Evolutionary conservation across 2,888 invertebrate genomes (phyloP), one percentile per base, ranked within the genome.

Genomic region (Anagyrus pseudococci): DNA sequence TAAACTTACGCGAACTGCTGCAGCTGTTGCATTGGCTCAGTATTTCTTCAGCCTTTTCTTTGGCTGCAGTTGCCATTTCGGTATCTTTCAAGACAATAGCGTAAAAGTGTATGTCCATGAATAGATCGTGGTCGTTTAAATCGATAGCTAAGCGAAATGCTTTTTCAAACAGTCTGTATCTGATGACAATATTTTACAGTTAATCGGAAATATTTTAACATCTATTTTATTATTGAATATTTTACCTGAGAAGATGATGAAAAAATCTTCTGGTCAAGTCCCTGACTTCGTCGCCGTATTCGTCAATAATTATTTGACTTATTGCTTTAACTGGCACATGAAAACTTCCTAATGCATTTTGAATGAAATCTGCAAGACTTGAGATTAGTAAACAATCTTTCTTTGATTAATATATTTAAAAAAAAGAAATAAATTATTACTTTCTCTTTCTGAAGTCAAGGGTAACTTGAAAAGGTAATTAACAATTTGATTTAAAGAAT

Each of bases 221-320:
- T 1, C 33, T n/a, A 10, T 19, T 19, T 19, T 13, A 23, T 61
- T 19, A 59, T n/a, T n/a, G n/a, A n/a, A 20, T 47, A 47, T 37
- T 20, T 17, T 71, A 91, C 91, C 93, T 87, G 17, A 96, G 83
- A 52, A 96, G 81, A 75, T 92, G 92, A 77, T 95, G 93, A 77
- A 94, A 95, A 83, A 93, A 94, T 71, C 93, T 85, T 70, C 96
- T 84, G 0, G 95, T 94, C 41, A 96, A 84, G 77, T 93, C 91
- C 71, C 90, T 88, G 8, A 95, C 86, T 77, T 91, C 86, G 77
- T 89, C 90, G 44, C 91, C 89, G 79, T 89, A 94, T 76, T 89
- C 88, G 68, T 89, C 86, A 72, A 89, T 86, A 1, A 88, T 85
- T 17, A 88, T 86, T 67, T 87, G 86, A 58, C 89, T 88, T 47